Base-by-base conservation (phyloP, 2,113 vertebrate species). In the Gymnarchus niloticus region DNA sequence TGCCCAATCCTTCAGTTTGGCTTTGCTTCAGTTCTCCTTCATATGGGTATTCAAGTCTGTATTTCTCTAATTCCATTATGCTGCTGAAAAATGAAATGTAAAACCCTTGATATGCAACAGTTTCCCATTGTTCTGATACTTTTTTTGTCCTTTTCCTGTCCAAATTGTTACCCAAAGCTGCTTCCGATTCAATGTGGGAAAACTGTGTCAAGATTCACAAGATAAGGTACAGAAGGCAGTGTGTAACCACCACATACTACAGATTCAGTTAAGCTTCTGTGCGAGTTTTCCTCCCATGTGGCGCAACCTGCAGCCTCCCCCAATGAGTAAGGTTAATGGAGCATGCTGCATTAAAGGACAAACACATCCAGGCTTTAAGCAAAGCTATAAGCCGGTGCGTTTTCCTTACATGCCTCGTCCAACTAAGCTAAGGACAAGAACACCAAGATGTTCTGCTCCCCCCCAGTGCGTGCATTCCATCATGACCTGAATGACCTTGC, bases 121-220 rank as follows among this genome's bases (percentile, higher is more conserved):
- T 93, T 94, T 94, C 93, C 92, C 92, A 92, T 91, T 94, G 92
- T 94, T 90, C 93, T 91, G 93, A 93, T 91, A 94, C 92, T 91
- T 91, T 93, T 89, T 90, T 93, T 89, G 92, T 93, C 92, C 92
- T 86, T 92, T 93, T 94, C 89, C 93, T 91, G 93, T 94, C 92
- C 92, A 93, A 93, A 94, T 94, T 93, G 91, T 95, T 94, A 93
- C 95, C 94, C 93, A 93, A 95, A 94, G 93, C 93, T 92, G 91
- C 91, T 89, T 90, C 90, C 8, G 91, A 91, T 93, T 92, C 91
- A 92, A 92, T 91, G 91, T 92, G 88, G 92, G 89, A 93, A 90
- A 89, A 44, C 91, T 94, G 92, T 93, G 91, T 91, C 93, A 88
- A 54, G n/a, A 33, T 78, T 93, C 90, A 91, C 93, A 88, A 54